Evolutionary conservation across 2,888 invertebrate genomes (phyloP).

Genomic region (Ennomos quercinarius): DNA sequence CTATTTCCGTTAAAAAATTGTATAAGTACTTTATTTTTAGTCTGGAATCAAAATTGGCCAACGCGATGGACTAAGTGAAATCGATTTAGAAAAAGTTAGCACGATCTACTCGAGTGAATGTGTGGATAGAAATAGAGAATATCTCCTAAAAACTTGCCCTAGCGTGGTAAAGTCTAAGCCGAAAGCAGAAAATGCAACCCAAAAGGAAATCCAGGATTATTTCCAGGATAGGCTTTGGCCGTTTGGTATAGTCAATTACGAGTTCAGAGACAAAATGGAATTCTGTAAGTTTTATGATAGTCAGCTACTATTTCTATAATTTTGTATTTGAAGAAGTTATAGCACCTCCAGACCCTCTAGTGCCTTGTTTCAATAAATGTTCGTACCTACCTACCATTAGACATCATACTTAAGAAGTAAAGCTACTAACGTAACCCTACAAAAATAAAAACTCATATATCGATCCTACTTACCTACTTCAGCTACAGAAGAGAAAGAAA

Average conservation of each 20-base stretch:
- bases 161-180: constrained; percentile 55
- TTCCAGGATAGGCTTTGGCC: constrained; percentile 68
- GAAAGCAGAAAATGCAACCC: constrained; percentile 26
- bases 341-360: too few species aligned
- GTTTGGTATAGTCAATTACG: constrained; percentile 66
- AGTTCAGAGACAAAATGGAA: constrained; percentile 60
- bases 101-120: constrained; percentile 68
- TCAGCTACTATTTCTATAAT: neutral
- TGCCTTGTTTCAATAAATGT: too few species aligned
- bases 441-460: too few species aligned
- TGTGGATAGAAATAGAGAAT: constrained; percentile 65
- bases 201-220: constrained; percentile 60
- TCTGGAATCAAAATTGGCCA: constrained; percentile 66
- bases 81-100: constrained; percentile 68
- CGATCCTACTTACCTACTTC: neutral
- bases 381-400: too few species aligned
- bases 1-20: too few species aligned
- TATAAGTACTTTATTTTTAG: constrained; percentile 38
- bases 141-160: constrained; percentile 71
- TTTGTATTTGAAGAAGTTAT: too few species aligned
- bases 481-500: constrained; percentile 74
- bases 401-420: too few species aligned
- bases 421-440: too few species aligned
- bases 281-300: constrained; percentile 63
- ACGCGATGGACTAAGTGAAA: constrained; percentile 69